Conservation (phyloP, 2,888 invertebrate species). For the Toxonevra muliebris region DNA sequence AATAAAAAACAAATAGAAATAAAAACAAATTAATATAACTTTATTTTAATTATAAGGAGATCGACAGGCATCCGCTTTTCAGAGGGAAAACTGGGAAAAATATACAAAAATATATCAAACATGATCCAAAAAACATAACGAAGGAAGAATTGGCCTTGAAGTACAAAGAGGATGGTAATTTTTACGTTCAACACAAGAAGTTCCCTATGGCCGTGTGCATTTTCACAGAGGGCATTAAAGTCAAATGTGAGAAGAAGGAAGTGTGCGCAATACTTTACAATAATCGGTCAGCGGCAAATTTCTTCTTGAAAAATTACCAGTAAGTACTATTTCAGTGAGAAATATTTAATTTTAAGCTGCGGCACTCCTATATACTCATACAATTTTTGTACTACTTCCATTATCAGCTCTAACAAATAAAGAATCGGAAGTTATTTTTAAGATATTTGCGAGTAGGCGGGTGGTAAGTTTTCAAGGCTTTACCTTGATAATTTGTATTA, state of each 20-base stretch:
- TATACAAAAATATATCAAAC: slow-evolving; percentile 89
- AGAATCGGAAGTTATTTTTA: no score
- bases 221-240: slow-evolving; percentile 89
- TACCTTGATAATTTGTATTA: no score
- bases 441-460: no score
- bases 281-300: slow-evolving; percentile 91
- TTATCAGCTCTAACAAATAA: no score
- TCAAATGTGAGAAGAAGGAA: slow-evolving; percentile 73
- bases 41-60: slow-evolving; percentile 68
- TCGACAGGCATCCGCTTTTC: slow-evolving; percentile 92
- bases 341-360: no score
- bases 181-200: slow-evolving; percentile 93
- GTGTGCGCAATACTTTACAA: slow-evolving; percentile 86
- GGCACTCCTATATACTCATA: no score
- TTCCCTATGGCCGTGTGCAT: slow-evolving; percentile 87
- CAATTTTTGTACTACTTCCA: no score
- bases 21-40: neutral
- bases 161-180: slow-evolving; percentile 96
- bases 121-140: slow-evolving; percentile 89
- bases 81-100: slow-evolving; percentile 79
- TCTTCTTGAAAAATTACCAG: slow-evolving; percentile 81
- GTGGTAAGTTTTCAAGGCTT: no score
- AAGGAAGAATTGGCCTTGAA: slow-evolving; percentile 82
- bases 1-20: neutral
- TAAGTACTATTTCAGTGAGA: no score